A percentile compares a stretch with the other conserved stretches of the same genome.
phyloP scores from a whole-genome alignment of 2,113 vertebrate genomes.

The Astur gentilis region DNA sequence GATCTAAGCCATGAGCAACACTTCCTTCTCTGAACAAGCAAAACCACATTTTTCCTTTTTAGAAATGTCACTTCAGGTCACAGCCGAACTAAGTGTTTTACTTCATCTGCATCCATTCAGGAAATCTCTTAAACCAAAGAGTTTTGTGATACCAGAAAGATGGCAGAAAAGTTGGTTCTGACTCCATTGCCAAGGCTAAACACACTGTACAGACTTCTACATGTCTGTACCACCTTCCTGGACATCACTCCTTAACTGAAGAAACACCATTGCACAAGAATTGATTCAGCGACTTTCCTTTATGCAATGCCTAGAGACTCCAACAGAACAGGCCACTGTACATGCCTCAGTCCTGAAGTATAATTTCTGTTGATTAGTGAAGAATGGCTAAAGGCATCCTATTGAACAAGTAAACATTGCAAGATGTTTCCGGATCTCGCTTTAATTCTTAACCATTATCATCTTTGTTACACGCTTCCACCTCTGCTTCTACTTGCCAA shows the following conservation, averaged over 20 bases:
- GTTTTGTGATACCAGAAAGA: too few relatives aligned
- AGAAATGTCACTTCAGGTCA: not conserved
- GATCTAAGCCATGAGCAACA: not conserved
- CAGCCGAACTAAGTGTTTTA: not conserved
- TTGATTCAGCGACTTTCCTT: not conserved
- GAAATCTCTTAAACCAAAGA: not conserved
- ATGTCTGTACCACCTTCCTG: not conserved
- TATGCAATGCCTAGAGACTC: not conserved
- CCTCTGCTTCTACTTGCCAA: not conserved
- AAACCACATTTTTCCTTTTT: not conserved
- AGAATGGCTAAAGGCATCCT: not conserved
- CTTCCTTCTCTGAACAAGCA: not conserved
- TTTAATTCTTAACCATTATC: not conserved
- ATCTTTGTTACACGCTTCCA: not conserved
- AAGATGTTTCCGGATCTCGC: not conserved
- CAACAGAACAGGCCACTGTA: not conserved
- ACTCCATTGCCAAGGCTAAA: not conserved
- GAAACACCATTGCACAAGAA: too few relatives aligned
- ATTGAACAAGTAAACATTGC: not conserved
- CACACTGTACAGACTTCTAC: not conserved
- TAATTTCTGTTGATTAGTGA: not conserved
- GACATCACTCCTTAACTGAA: not conserved
- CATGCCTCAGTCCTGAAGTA: not conserved
- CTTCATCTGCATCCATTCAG: not conserved
- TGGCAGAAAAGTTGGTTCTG: not conserved